These are phyloP conservation scores for Neopipo cinnamomea DNA, from an alignment of 2,113 vertebrate species.

Conservation along the genomic window DNA sequence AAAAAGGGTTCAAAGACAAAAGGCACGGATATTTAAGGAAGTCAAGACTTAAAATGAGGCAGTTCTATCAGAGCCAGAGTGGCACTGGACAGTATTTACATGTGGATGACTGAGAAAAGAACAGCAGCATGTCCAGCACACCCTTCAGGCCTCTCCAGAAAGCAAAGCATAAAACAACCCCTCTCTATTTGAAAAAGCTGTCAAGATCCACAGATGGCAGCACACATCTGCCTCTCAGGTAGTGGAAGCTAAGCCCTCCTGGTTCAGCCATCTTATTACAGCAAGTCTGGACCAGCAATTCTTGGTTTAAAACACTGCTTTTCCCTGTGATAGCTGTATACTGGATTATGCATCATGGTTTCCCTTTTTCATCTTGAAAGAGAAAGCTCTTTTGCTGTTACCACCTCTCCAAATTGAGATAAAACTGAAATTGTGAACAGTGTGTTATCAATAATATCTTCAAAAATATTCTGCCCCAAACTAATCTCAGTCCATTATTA, in stretches of 20 bases:
- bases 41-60: neutral
- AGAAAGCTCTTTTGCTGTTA: neutral
- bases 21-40: neutral
- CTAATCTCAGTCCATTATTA: neutral
- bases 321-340: neutral
- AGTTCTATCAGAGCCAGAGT: neutral
- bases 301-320: neutral
- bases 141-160: neutral
- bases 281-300: neutral
- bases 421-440: neutral
- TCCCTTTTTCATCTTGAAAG: neutral
- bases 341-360: neutral
- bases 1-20: neutral
- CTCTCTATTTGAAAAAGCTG: neutral
- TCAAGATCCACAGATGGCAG: neutral
- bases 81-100: neutral
- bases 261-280: neutral
- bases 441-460: neutral
- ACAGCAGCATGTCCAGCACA: neutral
- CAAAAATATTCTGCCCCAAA: neutral
- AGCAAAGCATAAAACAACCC: neutral
- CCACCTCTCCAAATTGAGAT: neutral
- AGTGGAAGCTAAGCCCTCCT: neutral
- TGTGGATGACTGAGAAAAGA: neutral
- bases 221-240: neutral